Evolutionary conservation across 2,797 vertebrate species (phyloP).

Genomic region (Ataeniobius toweri): DNA sequence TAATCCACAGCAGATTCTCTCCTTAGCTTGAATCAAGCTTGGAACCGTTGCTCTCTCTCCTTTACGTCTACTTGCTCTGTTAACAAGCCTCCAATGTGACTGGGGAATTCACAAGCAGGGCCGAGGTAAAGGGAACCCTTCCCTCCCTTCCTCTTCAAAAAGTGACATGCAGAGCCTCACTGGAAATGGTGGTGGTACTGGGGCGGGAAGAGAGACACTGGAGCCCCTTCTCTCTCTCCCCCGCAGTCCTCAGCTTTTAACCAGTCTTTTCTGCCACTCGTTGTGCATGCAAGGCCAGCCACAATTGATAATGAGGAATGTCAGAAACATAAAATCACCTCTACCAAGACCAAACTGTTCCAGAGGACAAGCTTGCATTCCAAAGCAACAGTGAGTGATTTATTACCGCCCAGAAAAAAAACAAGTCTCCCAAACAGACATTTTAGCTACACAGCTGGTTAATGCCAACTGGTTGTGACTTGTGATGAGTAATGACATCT

Average conservation of each 20-base stretch:
- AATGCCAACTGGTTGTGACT: slow-evolving; percentile 82
- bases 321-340: slow-evolving; percentile 78
- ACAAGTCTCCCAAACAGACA: slow-evolving; percentile 77
- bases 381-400: slow-evolving; percentile 77
- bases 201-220: slow-evolving; percentile 50
- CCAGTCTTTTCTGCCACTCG: slow-evolving; percentile 62
- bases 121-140: slow-evolving; percentile 77
- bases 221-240: slow-evolving; percentile 23
- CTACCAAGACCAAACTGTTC: slow-evolving; percentile 77
- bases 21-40: slow-evolving; percentile 89
- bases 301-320: slow-evolving; percentile 81
- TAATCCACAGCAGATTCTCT: slow-evolving; percentile 95
- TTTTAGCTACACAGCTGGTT: slow-evolving; percentile 80
- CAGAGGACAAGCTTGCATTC: slow-evolving; percentile 73
- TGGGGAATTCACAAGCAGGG: slow-evolving; percentile 78
- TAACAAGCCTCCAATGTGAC: slow-evolving; percentile 92
- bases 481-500: slow-evolving; percentile 82
- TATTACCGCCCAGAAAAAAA: slow-evolving; percentile 72
- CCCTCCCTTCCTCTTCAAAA: slow-evolving; percentile 57
- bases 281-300: slow-evolving; percentile 67
- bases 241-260: slow-evolving; percentile 65
- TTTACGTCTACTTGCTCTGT: slow-evolving; percentile 85
- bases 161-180: slow-evolving; percentile 63
- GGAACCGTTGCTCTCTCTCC: slow-evolving; percentile 82
- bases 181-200: slow-evolving; percentile 44